These are phyloP conservation scores for Beroe forskalii DNA, from an alignment of 37 sponge, comb jelly and placozoan genomes.

Conservation along the genomic window DNA sequence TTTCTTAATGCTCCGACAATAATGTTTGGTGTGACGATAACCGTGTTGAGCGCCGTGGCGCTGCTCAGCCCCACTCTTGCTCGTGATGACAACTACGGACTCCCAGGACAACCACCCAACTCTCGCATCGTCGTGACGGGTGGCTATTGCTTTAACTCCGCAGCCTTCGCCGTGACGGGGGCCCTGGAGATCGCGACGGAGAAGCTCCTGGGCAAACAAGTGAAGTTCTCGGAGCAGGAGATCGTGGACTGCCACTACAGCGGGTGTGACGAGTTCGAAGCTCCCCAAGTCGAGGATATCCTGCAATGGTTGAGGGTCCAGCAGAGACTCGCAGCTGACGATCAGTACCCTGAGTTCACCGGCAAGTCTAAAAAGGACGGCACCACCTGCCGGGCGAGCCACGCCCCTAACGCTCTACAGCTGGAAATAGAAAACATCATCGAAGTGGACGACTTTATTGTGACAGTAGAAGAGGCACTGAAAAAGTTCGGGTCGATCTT, in stretches of 20 bases:
- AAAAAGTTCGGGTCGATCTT: not conserved
- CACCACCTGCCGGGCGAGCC: not conserved
- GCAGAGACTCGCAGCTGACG: slow-evolving; percentile 31
- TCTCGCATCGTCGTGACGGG: not conserved
- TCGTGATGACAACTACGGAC: not conserved
- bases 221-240: slow-evolving; percentile 51
- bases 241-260: not conserved
- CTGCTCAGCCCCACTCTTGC: not conserved
- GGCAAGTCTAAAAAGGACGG: not conserved
- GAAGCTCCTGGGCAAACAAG: not conserved
- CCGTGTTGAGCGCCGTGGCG: not conserved
- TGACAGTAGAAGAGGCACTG: not conserved
- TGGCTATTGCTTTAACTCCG: not conserved
- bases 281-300: not conserved
- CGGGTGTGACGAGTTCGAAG: not conserved
- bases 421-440: not conserved
- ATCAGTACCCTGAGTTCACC: not conserved
- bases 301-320: slow-evolving; percentile 19
- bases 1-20: too few species aligned
- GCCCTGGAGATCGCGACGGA: not conserved
- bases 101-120: not conserved
- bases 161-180: slow-evolving; percentile 1
- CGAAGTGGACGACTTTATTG: not conserved
- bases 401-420: slow-evolving; percentile 33
- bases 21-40: not conserved